Evolutionary conservation across 2,888 invertebrate genomes (phyloP), one percentile per base, ranked within the genome.

Genomic region (Octonoba sinensis): DNA sequence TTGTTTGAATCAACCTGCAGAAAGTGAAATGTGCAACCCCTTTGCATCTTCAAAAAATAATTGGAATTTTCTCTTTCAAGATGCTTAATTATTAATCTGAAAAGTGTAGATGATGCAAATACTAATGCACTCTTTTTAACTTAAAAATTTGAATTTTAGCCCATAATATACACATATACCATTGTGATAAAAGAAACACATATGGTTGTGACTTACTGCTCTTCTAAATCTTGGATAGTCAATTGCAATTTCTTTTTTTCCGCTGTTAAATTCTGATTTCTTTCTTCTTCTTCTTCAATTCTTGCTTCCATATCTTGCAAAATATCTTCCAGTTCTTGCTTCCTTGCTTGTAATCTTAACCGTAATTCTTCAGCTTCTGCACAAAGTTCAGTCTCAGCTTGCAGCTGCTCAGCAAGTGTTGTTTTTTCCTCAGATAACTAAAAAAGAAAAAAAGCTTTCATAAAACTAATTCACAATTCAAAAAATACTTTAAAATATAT

Each of bases 291-390:
- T 87, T 99, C 99, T 88, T 99, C 98, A 85, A 99, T 94, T 82
- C 99, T 92, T 0, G 96, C 93, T 90, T 98, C 97, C 88, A 99
- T 91, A 88, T 99, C 99, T 87, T 97, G 97, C 86, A 99, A 91
- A 87, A 98, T 93, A 87, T 99, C 99, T 89, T 99, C 99, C 77
- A 99, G 89, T 90, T 99, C 99, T 76, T 89, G 88, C 83, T 90
- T 90, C 66, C 90, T 87, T 8, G 95, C 94, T 11, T 94, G 94
- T 27, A 98, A 91, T 70, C 97, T 92, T 0, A 95, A 94, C 24
- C 97, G 91, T 89, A 95, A 94, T 89, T 98, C 99, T 87, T 99
- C 99, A 0, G 99, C 97, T 89, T 99, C 99, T 2, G 98, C 98
- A 88, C 97, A 97, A 22, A 98, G 90, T 88, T 99, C 99, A 18